Base-by-base conservation (phyloP, 2,113 vertebrate genomes). In the Rhizomys pruinosus region DNA sequence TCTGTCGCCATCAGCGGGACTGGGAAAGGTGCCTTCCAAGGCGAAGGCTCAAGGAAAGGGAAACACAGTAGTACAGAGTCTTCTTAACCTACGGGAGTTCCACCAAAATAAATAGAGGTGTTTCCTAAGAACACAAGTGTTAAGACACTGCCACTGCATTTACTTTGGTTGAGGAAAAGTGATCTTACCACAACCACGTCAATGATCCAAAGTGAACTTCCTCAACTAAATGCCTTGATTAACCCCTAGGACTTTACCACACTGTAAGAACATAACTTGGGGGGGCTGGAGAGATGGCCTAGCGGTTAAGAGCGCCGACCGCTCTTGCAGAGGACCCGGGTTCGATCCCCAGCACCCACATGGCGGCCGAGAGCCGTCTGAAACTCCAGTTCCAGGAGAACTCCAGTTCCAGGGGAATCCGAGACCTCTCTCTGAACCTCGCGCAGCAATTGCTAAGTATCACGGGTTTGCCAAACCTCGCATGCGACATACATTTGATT, bases 1-100 rank as follows among this genome's bases (percentile, higher is more conserved):
- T 98, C 97, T 0, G 64, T 68, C 0, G 39, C 93, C 97, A 98
- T 98, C 3, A 3, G 61, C 47, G 2, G 11, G 61, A 72, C 37
- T 27, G 39, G 59, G 63, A 34, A 32, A 42, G 84, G 3, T 17
- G 32, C 44, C 52, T 94, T 44, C 84, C 81, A 47, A 87, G 77
- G 72, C 6, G 7, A 44, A 93, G 79, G 68, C 88, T 91, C 29
- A 42, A 66, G 47, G 64, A 89, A 88, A 90, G 7, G 93, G 59
- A 74, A 81, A 94, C 34, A 93, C 6, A 64, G 74, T 0, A 55
- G 82, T 79, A 89, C 39, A 84, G 42, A n/a, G 77, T 92, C 84
- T 61, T 77, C 63, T 94, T 59, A 69, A 47, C 11, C 5, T 71
- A 82, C 29, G 76, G 88, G 81, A 90, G 29, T 86, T 71, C 37